Evolutionary conservation across 2,888 invertebrate genomes (phyloP).

Genomic region (Melieria picta): DNA sequence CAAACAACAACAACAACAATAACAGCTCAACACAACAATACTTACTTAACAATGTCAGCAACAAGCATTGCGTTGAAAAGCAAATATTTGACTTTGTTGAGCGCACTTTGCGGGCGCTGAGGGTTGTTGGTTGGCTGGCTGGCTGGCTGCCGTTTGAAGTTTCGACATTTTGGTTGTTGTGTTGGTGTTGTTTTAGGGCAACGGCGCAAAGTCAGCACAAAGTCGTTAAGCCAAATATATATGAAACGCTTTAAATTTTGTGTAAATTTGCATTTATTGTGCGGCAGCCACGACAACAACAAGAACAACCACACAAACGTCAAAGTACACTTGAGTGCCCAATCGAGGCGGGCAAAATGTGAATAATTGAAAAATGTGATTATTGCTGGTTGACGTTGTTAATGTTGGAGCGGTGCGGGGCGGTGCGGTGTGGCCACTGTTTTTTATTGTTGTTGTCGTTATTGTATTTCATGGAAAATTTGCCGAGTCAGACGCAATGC

Average conservation of each 20-base stretch:
- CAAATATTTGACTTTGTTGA: conserved; percentile 2
- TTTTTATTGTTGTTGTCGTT: not conserved
- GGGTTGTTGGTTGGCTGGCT: too few species aligned
- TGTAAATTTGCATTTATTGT: not conserved
- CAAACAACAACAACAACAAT: conserved; percentile 9
- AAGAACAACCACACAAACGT: not conserved
- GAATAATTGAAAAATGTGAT: conserved; percentile 23
- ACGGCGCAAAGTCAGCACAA: too few species aligned
- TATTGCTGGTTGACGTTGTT: conserved; percentile 4
- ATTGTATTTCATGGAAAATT: not conserved
- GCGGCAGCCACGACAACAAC: not conserved
- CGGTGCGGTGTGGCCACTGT: not conserved
- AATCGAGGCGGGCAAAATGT: not conserved
- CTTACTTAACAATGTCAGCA: too few species aligned
- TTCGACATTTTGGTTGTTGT: too few species aligned
- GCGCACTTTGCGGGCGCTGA: not conserved
- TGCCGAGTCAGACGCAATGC: not conserved
- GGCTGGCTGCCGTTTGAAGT: too few species aligned
- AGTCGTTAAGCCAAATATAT: not conserved
- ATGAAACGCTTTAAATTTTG: not conserved
- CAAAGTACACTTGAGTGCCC: not conserved
- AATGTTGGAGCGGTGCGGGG: not conserved
- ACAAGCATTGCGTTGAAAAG: not conserved
- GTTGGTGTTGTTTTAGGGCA: too few species aligned
- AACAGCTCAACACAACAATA: not conserved